Base-by-base conservation (phyloP, 1,140 invertebrate genomes). In the Drosophila nikananu region DNA sequence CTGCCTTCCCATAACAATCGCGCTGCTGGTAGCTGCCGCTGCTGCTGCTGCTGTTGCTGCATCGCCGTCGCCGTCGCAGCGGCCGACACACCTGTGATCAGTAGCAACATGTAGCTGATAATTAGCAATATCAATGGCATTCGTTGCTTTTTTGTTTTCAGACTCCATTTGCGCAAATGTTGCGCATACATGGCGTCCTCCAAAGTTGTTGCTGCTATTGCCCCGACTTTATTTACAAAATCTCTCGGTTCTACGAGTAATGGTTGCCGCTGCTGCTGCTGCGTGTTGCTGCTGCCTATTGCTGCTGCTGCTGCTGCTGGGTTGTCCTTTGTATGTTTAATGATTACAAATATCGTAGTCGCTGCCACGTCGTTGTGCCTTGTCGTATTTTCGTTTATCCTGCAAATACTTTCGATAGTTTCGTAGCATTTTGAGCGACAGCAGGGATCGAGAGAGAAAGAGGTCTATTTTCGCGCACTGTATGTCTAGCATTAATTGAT, bases 151-250 rank as follows among this genome's bases (percentile, higher is more conserved):
- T 91, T 93, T 86, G 91, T 91, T 83, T 90, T 91, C 87, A 93
- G 83, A 93, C 92, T 93, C 92, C 92, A 93, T 93, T 93, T 93
- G 92, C 92, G 92, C 92, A 93, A 92, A 92, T 91, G 81, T 89
- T 91, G 92, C 92, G 92, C 92, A 93, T 93, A 89, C 92, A 93
- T 93, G 92, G 92, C 92, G 92, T 93, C 91, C 83, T 90, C 78
- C 79, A 90, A 89, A 81, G 55, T 84, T 87, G 76, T 87, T 87
- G 80, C 74, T 90, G 86, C 66, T 86, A 79, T 84, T 86, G 86
- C 77, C 70, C 77, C 87, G 75, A 79, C 78, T 90, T 89, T 90
- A 87, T 90, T 79, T 91, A 90, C 86, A 89, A 81, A 81, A 60
- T 74, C 68, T 73, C 44, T 49, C 74, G 41, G 60, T 57, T 73